Conservation (phyloP, 2,113 vertebrate species). For the Heliornis fulica region DNA sequence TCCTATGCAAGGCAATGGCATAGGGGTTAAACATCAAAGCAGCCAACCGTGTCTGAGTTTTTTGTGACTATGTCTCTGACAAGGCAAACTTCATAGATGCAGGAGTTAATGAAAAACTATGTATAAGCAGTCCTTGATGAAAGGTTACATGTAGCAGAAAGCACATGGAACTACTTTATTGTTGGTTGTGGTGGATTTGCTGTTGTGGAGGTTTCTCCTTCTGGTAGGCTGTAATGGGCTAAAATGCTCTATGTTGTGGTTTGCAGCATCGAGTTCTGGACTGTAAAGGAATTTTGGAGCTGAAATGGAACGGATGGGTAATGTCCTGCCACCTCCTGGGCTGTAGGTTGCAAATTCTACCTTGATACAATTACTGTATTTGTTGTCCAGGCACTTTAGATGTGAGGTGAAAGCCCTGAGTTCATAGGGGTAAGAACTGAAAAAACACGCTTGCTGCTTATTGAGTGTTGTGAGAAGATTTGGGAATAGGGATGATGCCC, state of each 20-base stretch:
- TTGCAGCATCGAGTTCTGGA: background rate
- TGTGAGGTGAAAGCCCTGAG: background rate
- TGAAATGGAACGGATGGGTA: background rate
- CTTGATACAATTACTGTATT: background rate
- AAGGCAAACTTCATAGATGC: background rate
- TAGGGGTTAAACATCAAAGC: background rate
- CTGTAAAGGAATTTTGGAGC: background rate
- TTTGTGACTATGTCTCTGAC: no score
- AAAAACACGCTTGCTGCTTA: accelerated
- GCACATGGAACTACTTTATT: background rate
- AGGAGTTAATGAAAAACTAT: background rate
- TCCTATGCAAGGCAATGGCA: accelerated
- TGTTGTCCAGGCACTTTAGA: background rate
- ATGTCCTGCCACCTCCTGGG: background rate
- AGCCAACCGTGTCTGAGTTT: background rate
- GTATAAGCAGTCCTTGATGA: background rate
- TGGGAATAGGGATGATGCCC: background rate
- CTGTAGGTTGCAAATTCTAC: background rate
- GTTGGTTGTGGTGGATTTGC: background rate
- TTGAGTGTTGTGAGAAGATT: background rate
- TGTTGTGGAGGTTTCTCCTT: background rate
- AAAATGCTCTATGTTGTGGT: background rate
- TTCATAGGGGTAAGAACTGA: background rate
- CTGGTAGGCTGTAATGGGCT: accelerated
- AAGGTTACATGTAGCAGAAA: background rate